Evolutionary conservation across 2,113 vertebrate genomes (phyloP), one percentile per base, ranked within the genome.

Genomic region (Gymnocephalus cernua): DNA sequence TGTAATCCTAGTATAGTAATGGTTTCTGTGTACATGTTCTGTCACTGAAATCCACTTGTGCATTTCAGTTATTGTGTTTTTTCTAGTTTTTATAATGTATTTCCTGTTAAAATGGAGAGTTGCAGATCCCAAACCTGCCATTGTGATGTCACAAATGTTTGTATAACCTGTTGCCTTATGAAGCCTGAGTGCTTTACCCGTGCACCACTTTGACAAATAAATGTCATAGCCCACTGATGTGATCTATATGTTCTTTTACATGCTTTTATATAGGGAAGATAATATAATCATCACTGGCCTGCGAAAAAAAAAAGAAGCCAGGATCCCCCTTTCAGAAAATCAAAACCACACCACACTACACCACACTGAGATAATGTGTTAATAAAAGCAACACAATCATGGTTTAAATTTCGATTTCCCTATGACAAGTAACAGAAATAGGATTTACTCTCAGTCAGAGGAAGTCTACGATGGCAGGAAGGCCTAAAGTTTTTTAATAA

Each of bases 171-270:
- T 61, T 56, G 62, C 79, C 75, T 76, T 71, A 35, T 35, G 45
- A 51, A 77, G 63, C 57, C 8, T 48, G 10, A 69, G 65, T 62
- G 15, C 82, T 82, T 80, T 35, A 62, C 25, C 35, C 3, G 12
- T 47, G 35, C 57, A 77, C 51, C 75, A 67, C 47, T 67, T 62
- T 79, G 81, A 86, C 83, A 48, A 76, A 79, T 70, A 77, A 88
- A 86, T 84, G 80, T 84, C 67, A 21, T n/a, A 56, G 57, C 35
- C 64, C 47, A 45, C 5, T 25, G 11, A 76, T 81, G 57, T 81
- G 44, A 73, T 70, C 23, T 3, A 38, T 8, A 16, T 27, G 3
- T 65, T 78, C 54, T 56, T 61, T 47, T 67, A 50, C 29, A 61
- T 63, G 62, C 15, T 56, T 45, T 56, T 45, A 48, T 75, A 3